Base-by-base conservation (phyloP, 1,140 invertebrate genomes). In the Helicorthomorpha holstii region DNA sequence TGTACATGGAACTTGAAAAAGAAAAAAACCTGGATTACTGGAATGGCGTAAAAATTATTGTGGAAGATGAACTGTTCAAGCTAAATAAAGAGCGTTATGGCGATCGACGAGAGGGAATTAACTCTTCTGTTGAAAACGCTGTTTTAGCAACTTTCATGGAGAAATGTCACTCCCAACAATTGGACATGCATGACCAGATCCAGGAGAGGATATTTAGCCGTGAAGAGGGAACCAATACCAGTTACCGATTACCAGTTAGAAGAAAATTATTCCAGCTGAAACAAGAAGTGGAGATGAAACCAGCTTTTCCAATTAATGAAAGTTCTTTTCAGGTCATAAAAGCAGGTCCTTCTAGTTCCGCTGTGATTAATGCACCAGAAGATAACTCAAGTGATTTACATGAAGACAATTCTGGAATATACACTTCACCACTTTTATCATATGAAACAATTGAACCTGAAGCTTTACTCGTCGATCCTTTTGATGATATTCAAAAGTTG, bases 41-140 rank as follows among this genome's bases (percentile, higher is more conserved):
- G 95, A 83, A 85, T 61, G 94, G 98, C 66, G 88, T 98, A 58
- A 85, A 85, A 41, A 87, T 90, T 23, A 94, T 99, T 57, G 91
- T 92, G 1, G 80, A 92, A 66, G 92, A 96, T 68, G 93, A 98
- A 70, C 67, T 98, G 42, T 78, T 83, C 57, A 94, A 94, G 68
- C 67, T 89, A 47, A 74, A 82, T 34, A 86, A 86, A 59, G 58
- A 63, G 12, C 49, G 59, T 46, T 48, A 50, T 49, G 58, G 63
- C 49, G 81, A 80, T 26, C 70, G 88, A 47, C 69, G 90, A 52
- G 88, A 95, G 69, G 89, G 88, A 49, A 94, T 98, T 56, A 89
- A 98, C 70, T 78, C 84, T 56, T 82, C 89, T 10, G 92, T 98
- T 0, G 82, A 82, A 25, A 76, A 80, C 50, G 92, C 98, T 68